phyloP scores from a whole-genome alignment of 2,888 invertebrate species.

The Orthosia gothica region DNA sequence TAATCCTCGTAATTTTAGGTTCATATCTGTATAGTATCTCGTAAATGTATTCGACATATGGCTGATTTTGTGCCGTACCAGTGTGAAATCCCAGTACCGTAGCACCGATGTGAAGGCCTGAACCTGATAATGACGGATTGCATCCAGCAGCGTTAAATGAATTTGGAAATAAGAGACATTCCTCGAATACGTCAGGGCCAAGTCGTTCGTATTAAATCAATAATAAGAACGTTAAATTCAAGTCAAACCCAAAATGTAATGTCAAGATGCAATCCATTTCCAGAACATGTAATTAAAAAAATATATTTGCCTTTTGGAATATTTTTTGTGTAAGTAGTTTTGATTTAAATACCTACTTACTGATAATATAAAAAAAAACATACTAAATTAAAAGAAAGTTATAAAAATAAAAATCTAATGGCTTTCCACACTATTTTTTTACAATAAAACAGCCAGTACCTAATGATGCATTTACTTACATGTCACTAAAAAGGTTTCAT shows the following conservation, averaged over 20 bases:
- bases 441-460: background rate
- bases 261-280: background rate
- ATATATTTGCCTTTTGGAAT: too few species aligned
- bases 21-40: background rate
- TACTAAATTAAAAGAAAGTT: background rate
- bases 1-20: background rate
- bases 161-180: slow-evolving; percentile 9
- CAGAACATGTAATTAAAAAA: background rate
- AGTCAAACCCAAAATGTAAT: background rate
- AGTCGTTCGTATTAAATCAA: background rate
- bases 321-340: too few species aligned
- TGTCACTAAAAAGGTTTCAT: background rate
- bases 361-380: too few species aligned
- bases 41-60: background rate
- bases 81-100: background rate
- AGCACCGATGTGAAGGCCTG: background rate
- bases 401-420: background rate
- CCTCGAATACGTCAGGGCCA: background rate
- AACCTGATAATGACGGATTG: slow-evolving; percentile 13
- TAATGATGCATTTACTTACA: background rate
- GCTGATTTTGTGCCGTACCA: background rate
- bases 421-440: background rate
- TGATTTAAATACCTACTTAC: too few species aligned
- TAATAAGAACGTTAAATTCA: background rate
- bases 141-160: slow-evolving; percentile 20